These are phyloP conservation scores for Euphydryas editha DNA, from an alignment of 2,888 invertebrate species.

Conservation along the genomic window DNA sequence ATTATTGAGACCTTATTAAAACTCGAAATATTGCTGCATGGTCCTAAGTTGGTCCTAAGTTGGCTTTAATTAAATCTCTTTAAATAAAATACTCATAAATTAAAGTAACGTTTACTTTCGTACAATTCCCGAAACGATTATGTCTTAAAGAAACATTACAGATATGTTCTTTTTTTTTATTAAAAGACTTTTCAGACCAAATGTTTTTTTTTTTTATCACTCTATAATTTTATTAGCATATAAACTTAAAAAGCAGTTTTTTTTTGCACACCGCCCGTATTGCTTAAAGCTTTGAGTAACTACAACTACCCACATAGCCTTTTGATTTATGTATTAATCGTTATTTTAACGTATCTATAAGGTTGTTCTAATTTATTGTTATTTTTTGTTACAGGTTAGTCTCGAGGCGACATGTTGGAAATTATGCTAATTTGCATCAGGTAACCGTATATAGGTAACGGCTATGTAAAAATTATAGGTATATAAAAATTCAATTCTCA, in stretches of 20 bases:
- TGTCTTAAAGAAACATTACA: not conserved
- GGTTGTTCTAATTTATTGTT: slow-evolving; percentile 34
- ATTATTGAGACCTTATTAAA: too few species aligned
- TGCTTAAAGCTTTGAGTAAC: slow-evolving; percentile 11
- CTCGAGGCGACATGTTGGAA: slow-evolving; percentile 10
- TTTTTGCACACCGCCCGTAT: slow-evolving; percentile 38
- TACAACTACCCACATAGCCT: slow-evolving; percentile 41
- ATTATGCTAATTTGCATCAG: not conserved
- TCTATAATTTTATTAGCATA: slow-evolving; percentile 13
- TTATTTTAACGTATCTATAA: slow-evolving; percentile 17
- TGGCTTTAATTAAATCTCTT: too few species aligned
- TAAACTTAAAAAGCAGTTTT: slow-evolving; percentile 26
- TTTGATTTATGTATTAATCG: slow-evolving; percentile 45
- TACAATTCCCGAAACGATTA: not conserved
- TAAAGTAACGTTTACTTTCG: too few species aligned
- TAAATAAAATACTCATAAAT: too few species aligned
- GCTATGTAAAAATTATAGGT: not conserved
- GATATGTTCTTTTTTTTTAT: not conserved
- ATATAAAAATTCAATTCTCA: too few species aligned
- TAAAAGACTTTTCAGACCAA: not conserved
- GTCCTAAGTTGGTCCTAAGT: too few species aligned
- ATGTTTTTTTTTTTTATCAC: not conserved
- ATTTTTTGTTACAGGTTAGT: slow-evolving; percentile 48
- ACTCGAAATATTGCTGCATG: too few species aligned
- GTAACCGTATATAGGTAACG: not conserved